These are phyloP conservation scores for Hippocampus abdominalis DNA, from an alignment of 2,113 vertebrate genomes.

Conservation along the genomic window DNA sequence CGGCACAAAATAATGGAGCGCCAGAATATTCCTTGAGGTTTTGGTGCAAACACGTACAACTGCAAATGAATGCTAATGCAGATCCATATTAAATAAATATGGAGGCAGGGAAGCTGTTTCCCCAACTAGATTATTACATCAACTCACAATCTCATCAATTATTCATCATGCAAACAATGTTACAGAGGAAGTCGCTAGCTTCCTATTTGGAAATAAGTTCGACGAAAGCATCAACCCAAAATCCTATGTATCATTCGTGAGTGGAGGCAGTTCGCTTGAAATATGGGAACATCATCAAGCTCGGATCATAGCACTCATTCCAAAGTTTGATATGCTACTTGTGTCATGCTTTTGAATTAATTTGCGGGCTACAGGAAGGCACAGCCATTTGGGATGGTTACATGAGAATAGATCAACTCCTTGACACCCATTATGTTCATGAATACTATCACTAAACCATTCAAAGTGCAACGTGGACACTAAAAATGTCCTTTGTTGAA, in stretches of 20 bases:
- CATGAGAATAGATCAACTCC: conserved; percentile 31
- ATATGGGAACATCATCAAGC: background rate
- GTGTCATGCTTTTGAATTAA: conserved; percentile 5
- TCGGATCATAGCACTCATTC: background rate
- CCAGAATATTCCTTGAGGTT: background rate
- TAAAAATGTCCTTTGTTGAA: conserved; percentile 38
- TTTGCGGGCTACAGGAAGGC: conserved; percentile 3
- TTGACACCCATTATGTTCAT: conserved; percentile 21
- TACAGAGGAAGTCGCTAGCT: background rate
- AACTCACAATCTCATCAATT: background rate
- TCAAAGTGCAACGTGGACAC: conserved; percentile 35
- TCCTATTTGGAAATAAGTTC: background rate
- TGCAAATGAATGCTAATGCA: conserved; percentile 1
- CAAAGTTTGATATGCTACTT: conserved; percentile 4
- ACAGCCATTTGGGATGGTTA: conserved; percentile 23
- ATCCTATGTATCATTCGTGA: background rate
- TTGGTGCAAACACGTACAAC: background rate
- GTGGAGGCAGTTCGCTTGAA: background rate
- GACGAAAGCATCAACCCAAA: background rate
- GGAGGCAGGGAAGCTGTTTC: background rate
- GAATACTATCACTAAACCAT: conserved; percentile 32
- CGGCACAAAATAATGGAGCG: background rate
- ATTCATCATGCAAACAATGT: conserved; percentile 6
- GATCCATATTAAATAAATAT: background rate
- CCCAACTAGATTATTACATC: background rate